phyloP scores from a whole-genome alignment of 1,140 invertebrate species.

The Vollenhovia emeryi region DNA sequence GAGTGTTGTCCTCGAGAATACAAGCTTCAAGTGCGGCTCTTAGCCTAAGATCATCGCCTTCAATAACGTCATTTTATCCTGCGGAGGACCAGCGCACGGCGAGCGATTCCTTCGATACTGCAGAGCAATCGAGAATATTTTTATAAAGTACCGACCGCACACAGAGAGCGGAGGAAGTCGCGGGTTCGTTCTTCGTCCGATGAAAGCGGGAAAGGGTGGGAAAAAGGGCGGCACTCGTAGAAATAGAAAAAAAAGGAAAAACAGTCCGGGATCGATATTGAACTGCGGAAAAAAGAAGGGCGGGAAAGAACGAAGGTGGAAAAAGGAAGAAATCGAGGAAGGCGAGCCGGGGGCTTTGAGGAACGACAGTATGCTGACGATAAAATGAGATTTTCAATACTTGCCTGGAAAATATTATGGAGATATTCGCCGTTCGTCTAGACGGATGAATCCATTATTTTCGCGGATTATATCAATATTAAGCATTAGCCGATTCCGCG shows the following conservation, averaged over 20 bases:
- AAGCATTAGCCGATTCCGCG: slow-evolving; percentile 43
- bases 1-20: slow-evolving; percentile 53
- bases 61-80: slow-evolving; percentile 44
- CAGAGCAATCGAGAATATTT: slow-evolving; percentile 59
- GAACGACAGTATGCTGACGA: slow-evolving; percentile 67
- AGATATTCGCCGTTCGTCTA: slow-evolving; percentile 56
- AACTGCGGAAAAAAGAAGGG: slow-evolving; percentile 65
- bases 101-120: slow-evolving; percentile 47
- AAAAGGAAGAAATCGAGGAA: slow-evolving; percentile 68
- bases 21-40: slow-evolving; percentile 36
- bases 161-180: slow-evolving; percentile 43
- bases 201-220: slow-evolving; percentile 74
- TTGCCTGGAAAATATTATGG: slow-evolving; percentile 61
- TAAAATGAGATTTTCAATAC: slow-evolving; percentile 71
- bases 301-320: slow-evolving; percentile 68
- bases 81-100: neutral
- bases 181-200: slow-evolving; percentile 66
- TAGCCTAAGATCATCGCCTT: slow-evolving; percentile 55
- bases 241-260: slow-evolving; percentile 72
- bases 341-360: slow-evolving; percentile 63
- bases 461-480: slow-evolving; percentile 57
- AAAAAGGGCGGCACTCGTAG: slow-evolving; percentile 74
- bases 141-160: slow-evolving; percentile 54
- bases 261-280: slow-evolving; percentile 71
- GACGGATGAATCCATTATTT: slow-evolving; percentile 62